Conservation (phyloP, 2,888 invertebrate species). For the Ommatoiulus sabulosus region DNA sequence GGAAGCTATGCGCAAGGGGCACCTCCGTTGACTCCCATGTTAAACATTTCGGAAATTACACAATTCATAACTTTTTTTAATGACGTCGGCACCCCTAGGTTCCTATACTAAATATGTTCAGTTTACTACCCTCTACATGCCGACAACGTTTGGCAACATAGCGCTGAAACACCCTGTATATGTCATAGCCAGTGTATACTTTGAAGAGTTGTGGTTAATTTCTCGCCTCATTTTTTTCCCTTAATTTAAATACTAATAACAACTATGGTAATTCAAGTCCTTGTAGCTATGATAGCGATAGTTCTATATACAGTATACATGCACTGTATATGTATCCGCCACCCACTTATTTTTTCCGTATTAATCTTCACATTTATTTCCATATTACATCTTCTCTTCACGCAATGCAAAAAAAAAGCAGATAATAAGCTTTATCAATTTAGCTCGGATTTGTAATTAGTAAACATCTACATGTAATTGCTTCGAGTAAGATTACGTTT, state of each 20-base stretch:
- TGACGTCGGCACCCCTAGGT: too few species aligned
- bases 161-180: too few species aligned
- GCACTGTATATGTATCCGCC: background rate
- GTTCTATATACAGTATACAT: background rate
- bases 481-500: constrained; percentile 8
- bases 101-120: too few species aligned
- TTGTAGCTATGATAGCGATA: background rate
- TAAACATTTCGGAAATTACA: too few species aligned
- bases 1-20: too few species aligned
- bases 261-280: background rate
- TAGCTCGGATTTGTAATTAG: constrained; percentile 30
- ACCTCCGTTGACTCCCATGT: too few species aligned
- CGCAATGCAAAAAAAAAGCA: background rate
- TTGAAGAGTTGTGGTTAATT: background rate
- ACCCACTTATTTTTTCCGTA: background rate
- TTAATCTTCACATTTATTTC: background rate
- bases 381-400: background rate
- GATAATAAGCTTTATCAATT: constrained; percentile 24
- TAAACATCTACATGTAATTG: constrained; percentile 22
- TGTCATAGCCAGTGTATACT: too few species aligned
- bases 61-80: too few species aligned
- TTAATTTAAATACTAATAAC: too few species aligned
- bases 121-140: too few species aligned
- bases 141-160: too few species aligned
- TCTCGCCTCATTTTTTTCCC: background rate